Conservation (phyloP, 1,140 invertebrate genomes). For the Calosoma granatense region DNA sequence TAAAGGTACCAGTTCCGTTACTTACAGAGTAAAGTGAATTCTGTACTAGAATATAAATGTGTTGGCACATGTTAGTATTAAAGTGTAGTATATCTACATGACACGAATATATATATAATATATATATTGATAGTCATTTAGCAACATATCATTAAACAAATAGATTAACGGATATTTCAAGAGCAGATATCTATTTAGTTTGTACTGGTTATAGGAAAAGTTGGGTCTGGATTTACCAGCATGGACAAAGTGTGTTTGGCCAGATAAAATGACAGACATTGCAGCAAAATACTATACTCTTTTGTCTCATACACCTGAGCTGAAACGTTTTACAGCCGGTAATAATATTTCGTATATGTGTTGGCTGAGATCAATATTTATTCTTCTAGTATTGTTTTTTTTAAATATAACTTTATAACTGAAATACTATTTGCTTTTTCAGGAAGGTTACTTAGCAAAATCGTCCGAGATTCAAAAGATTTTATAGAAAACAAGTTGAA, state of each 20-base stretch:
- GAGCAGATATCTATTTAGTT: too few species aligned
- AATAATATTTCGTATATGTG: neutral
- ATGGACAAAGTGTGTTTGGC: neutral
- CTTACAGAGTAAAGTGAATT: too few species aligned
- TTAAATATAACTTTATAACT: neutral
- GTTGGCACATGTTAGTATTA: too few species aligned
- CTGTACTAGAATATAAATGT: too few species aligned
- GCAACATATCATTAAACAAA: too few species aligned
- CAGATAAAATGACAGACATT: neutral
- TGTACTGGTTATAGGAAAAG: neutral
- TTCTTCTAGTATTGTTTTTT: neutral
- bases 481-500: slow-evolving; percentile 28
- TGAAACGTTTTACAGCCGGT: neutral
- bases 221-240: neutral
- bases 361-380: neutral
- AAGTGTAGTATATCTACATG: too few species aligned
- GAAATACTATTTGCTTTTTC: neutral
- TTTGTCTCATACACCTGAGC: neutral
- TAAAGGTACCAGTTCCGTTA: too few species aligned
- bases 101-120: too few species aligned
- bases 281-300: neutral
- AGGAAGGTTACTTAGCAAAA: slow-evolving; percentile 42
- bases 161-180: too few species aligned
- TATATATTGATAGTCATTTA: too few species aligned
- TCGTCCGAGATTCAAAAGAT: slow-evolving; percentile 37